Percentiles rank a stretch among this genome's conserved stretches.
Evolutionary conservation across 2,888 invertebrate genomes (phyloP).

Genomic region (Eueremaeus valkanovi): DNA sequence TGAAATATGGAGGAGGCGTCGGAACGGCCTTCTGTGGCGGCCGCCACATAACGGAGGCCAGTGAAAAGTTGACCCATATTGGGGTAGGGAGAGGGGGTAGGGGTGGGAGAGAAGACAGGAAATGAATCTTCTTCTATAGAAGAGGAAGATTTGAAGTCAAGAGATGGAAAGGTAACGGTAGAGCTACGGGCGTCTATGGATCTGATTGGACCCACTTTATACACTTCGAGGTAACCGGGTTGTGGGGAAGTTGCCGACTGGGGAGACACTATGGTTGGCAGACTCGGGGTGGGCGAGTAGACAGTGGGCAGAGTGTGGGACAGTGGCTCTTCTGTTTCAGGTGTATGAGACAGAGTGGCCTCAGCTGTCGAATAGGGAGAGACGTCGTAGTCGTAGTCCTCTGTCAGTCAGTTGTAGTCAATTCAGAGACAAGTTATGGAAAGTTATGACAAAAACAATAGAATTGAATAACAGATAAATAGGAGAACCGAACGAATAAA

Average conservation of each 20-base stretch:
- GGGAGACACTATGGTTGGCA: constrained; percentile 41
- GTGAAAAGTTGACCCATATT: constrained; percentile 28
- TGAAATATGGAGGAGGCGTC: constrained; percentile 8
- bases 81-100: not conserved
- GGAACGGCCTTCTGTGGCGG: not conserved
- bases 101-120: constrained; percentile 13
- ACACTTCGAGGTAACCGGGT: constrained; percentile 42
- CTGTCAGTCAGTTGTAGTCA: constrained; percentile 38
- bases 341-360: constrained; percentile 43
- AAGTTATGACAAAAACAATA: not conserved
- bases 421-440: constrained; percentile 23
- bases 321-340: constrained; percentile 42
- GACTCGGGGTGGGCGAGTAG: constrained; percentile 42
- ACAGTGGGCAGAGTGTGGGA: constrained; percentile 42
- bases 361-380: constrained; percentile 48
- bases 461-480: no score
- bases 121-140: constrained; percentile 15
- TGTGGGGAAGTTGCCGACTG: constrained; percentile 42
- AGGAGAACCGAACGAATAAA: not conserved
- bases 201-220: constrained; percentile 34
- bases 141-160: constrained; percentile 33
- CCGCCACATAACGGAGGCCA: not conserved
- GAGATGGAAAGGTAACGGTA: constrained; percentile 36
- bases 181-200: constrained; percentile 38
- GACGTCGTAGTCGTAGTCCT: constrained; percentile 48